phyloP scores from a whole-genome alignment of 2,888 invertebrate species.

The Leptinotarsa haldemani region DNA sequence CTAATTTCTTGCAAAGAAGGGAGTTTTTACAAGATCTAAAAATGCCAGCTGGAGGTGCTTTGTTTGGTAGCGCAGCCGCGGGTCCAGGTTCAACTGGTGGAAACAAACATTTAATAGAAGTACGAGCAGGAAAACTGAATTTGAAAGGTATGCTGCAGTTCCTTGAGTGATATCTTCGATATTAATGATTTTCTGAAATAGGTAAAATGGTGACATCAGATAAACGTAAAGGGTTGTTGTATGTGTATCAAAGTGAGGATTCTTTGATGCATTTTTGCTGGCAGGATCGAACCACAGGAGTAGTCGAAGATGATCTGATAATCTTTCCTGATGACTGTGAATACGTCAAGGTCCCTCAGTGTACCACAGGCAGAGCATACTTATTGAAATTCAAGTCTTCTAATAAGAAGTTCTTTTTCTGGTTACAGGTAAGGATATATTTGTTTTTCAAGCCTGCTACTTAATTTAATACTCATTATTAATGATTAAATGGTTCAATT shows the following conservation, averaged over 20 bases:
- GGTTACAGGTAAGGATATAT: constrained; percentile 85
- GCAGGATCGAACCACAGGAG: constrained; percentile 93
- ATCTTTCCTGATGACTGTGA: constrained; percentile 99
- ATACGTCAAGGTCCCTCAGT: constrained; percentile 93
- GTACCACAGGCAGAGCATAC: constrained; percentile 96
- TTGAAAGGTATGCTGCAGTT: constrained; percentile 76
- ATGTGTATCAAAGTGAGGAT: constrained; percentile 96
- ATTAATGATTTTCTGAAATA: constrained; percentile 38
- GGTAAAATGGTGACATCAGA: constrained; percentile 90
- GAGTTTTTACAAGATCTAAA: constrained; percentile 32
- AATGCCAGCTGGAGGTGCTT: constrained; percentile 76
- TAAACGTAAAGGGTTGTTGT: constrained; percentile 93
- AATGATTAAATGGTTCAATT: too few species aligned
- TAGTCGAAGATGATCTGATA: constrained; percentile 96
- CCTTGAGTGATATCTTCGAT: neutral
- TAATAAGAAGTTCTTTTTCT: constrained; percentile 93
- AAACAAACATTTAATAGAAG: constrained; percentile 92
- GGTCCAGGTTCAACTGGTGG: constrained; percentile 85
- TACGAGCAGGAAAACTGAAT: constrained; percentile 96
- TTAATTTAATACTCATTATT: too few species aligned
- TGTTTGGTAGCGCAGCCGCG: constrained; percentile 81
- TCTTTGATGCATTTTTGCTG: constrained; percentile 99
- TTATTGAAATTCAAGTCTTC: constrained; percentile 96
- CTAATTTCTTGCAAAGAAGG: too few species aligned
- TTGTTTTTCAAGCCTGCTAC: neutral